phyloP scores from a whole-genome alignment of 1,140 invertebrate genomes.

The Bicyclus anynana region DNA sequence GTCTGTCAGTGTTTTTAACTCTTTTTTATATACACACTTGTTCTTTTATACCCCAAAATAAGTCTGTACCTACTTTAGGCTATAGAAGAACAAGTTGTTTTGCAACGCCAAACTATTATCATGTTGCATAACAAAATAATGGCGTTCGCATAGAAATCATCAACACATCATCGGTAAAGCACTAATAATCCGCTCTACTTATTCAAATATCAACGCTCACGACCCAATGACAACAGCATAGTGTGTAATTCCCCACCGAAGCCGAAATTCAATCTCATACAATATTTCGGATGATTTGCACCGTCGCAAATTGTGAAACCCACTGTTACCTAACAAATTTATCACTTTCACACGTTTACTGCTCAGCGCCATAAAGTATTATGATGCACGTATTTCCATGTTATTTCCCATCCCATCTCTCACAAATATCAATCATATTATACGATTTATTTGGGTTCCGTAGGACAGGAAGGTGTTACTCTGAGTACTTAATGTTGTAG shows the following conservation, averaged over 20 bases:
- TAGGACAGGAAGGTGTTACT: no score
- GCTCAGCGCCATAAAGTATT: constrained; percentile 20
- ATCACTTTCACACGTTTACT: constrained; percentile 53
- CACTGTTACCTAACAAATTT: constrained; percentile 59
- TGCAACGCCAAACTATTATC: no score
- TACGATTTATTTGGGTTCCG: neutral
- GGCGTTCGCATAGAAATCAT: no score
- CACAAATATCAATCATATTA: neutral
- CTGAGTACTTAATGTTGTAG: no score
- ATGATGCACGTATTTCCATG: constrained; percentile 20
- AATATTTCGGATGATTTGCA: constrained; percentile 64
- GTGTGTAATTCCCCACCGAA: constrained; percentile 48
- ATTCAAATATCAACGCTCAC: neutral
- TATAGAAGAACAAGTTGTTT: no score
- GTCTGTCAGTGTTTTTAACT: no score
- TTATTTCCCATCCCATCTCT: neutral
- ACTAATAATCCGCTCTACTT: neutral
- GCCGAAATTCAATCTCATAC: constrained; percentile 55
- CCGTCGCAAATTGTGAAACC: constrained; percentile 46
- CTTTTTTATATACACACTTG: no score
- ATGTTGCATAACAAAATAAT: no score
- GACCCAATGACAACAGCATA: constrained; percentile 22
- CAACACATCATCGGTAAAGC: no score
- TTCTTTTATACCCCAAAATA: no score
- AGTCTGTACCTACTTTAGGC: no score